A percentile compares a stretch with the other conserved stretches of the same genome.
Conservation (phyloP, 2,113 vertebrate species). For the Meriones unguiculatus region DNA sequence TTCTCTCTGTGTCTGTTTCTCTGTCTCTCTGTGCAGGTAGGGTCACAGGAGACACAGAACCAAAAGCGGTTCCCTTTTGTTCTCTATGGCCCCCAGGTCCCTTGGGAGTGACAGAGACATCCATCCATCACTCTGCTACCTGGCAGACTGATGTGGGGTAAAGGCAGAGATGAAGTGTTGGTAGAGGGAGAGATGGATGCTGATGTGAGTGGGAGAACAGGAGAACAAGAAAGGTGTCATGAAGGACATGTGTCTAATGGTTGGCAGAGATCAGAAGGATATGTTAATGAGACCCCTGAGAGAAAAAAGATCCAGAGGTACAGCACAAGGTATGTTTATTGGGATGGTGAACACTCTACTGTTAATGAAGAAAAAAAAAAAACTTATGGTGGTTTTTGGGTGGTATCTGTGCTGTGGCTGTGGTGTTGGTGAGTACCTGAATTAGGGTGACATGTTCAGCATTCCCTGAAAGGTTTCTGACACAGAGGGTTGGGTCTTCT, state of each 20-base stretch:
- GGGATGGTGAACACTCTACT: background rate
- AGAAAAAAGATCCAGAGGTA: background rate
- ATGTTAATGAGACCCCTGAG: background rate
- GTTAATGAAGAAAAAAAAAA: background rate
- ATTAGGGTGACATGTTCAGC: background rate
- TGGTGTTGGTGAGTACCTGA: background rate
- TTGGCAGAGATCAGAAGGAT: background rate
- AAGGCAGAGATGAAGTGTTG: background rate
- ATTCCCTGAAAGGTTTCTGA: background rate
- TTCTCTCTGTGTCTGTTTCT: background rate
- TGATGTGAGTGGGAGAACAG: background rate
- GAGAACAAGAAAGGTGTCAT: background rate
- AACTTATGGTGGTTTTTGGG: background rate
- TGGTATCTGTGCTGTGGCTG: background rate
- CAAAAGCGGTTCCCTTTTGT: background rate
- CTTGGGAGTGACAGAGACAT: background rate
- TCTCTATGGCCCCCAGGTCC: background rate
- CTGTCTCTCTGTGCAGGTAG: background rate
- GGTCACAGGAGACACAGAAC: background rate
- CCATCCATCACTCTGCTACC: background rate
- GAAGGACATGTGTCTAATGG: background rate
- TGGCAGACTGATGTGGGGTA: background rate
- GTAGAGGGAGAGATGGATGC: background rate
- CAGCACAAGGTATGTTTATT: background rate
- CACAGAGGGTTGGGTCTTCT: background rate